Evolutionary conservation across 1,140 invertebrate genomes (phyloP).

Genomic region (Antheraea mylitta): DNA sequence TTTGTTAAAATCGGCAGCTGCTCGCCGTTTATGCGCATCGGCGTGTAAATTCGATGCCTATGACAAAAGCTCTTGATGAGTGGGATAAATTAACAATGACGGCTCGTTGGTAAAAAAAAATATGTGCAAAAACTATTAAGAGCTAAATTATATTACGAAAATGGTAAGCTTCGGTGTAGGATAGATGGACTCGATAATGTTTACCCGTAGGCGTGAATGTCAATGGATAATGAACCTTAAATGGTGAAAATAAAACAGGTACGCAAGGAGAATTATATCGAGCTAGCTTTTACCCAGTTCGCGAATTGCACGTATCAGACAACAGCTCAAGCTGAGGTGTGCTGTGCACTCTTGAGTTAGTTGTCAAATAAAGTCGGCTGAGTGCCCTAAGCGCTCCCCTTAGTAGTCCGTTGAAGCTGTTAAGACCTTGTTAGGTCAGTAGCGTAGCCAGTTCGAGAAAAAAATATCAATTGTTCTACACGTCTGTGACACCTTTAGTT

Average conservation of each 20-base stretch:
- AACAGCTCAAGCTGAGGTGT: no score
- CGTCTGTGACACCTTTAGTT: background rate
- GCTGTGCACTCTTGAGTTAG: no score
- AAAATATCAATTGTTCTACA: background rate
- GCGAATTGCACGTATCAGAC: no score
- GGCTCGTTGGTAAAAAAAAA: background rate
- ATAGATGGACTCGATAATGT: background rate
- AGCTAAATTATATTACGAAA: constrained; percentile 5
- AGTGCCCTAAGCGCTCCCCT: no score
- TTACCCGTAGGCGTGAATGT: background rate
- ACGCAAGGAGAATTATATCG: background rate
- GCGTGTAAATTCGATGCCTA: constrained; percentile 45
- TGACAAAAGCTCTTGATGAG: constrained; percentile 55
- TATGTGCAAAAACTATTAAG: constrained; percentile 11
- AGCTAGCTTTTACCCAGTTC: no score
- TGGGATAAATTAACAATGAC: constrained; percentile 41
- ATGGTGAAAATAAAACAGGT: background rate
- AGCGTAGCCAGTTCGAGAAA: no score
- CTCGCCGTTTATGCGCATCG: constrained; percentile 33
- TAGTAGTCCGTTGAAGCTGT: no score
- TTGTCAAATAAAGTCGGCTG: no score
- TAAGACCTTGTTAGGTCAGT: no score
- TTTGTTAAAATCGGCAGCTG: constrained; percentile 60
- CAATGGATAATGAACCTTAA: background rate
- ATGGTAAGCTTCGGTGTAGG: background rate